These are phyloP conservation scores for Setipinna tenuifilis DNA, from an alignment of 2,797 vertebrate genomes.

Conservation along the genomic window DNA sequence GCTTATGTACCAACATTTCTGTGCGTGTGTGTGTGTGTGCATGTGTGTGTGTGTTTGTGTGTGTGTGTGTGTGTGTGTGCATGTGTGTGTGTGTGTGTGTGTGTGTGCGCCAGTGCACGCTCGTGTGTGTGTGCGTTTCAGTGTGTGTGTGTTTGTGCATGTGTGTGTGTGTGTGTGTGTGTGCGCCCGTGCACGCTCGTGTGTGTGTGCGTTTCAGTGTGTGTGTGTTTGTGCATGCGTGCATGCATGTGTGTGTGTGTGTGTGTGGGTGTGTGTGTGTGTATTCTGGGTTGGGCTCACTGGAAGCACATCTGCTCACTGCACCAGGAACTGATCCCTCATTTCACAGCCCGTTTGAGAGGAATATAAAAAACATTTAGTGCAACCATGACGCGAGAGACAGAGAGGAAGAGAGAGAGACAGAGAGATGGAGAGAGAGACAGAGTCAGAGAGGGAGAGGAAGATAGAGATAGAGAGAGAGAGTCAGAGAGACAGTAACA, in stretches of 20 bases:
- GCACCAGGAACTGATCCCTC: constrained; percentile 48
- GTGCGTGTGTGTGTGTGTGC: not conserved
- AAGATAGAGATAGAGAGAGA: constrained; percentile 14
- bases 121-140: no score
- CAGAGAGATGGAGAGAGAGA: constrained; percentile 19
- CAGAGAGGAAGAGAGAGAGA: constrained; percentile 3
- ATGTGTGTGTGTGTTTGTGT: not conserved
- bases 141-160: not conserved
- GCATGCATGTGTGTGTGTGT: constrained; percentile 2
- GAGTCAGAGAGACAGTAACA: not conserved
- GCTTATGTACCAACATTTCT: not conserved
- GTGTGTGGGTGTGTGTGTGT: constrained; percentile 16
- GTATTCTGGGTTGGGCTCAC: constrained; percentile 18
- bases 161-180: no score
- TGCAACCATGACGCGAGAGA: constrained; percentile 20
- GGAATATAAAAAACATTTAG: constrained; percentile 35
- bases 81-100: constrained; percentile 20
- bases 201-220: no score
- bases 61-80: constrained; percentile 1
- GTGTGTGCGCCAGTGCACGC: not conserved
- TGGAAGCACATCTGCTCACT: constrained; percentile 44
- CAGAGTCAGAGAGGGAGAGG: constrained; percentile 17
- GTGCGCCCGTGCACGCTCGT: no score
- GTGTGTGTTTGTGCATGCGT: no score
- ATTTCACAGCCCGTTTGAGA: constrained; percentile 56